Conservation (phyloP, 2,113 vertebrate genomes). For the Hystrix brachyura region DNA sequence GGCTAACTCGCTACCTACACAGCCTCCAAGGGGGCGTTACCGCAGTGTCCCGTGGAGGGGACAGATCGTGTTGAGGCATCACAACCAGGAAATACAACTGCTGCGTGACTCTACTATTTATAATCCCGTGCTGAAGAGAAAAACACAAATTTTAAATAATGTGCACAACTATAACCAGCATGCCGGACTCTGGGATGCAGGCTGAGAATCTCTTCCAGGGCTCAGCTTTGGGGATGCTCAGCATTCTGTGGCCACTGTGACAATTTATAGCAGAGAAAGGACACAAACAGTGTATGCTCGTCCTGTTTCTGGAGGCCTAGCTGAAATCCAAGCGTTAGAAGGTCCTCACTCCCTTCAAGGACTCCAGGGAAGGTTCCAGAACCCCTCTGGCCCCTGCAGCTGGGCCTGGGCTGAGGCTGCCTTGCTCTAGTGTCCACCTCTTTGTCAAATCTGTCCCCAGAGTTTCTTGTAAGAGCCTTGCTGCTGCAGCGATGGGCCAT, state of each 20-base stretch:
- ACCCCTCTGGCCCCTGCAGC: not conserved
- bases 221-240: not conserved
- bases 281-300: not conserved
- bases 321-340: not conserved
- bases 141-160: not conserved
- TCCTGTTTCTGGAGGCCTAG: not conserved
- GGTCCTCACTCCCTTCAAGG: not conserved
- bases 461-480: not conserved
- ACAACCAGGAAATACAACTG: not conserved
- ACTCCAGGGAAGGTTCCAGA: not conserved
- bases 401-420: too few species aligned
- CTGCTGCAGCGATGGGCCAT: fast-evolving
- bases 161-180: not conserved
- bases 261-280: not conserved
- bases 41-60: not conserved
- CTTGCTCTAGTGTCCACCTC: not conserved
- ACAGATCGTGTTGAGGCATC: not conserved
- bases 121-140: not conserved
- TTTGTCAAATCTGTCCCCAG: not conserved
- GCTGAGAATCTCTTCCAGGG: not conserved
- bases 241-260: not conserved
- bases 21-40: not conserved
- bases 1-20: not conserved
- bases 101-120: not conserved
- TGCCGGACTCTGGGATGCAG: not conserved